Percentiles rank a stretch among this genome's conserved stretches.
phyloP scores from a whole-genome alignment of 2,113 vertebrate species.

The Danionella cerebrum region DNA sequence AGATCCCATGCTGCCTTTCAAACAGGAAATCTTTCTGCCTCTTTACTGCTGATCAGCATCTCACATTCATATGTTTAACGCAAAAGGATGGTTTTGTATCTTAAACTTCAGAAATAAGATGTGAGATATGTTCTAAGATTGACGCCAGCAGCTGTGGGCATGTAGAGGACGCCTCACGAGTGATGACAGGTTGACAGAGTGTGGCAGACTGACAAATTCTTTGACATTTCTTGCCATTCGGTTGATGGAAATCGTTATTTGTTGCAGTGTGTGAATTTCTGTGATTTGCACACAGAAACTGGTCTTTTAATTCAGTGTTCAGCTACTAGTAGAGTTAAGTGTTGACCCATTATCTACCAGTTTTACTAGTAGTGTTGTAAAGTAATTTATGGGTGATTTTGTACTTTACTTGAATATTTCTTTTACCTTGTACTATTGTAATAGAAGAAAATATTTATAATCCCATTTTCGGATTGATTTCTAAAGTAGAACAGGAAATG shows the following conservation, averaged over 20 bases:
- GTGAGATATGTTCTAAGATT: constrained; percentile 33
- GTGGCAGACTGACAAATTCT: background rate
- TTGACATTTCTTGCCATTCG: background rate
- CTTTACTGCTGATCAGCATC: background rate
- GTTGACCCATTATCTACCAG: too few relatives aligned
- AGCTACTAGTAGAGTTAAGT: too few relatives aligned
- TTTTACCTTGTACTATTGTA: too few relatives aligned
- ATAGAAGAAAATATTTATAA: too few relatives aligned
- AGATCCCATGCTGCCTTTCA: constrained; percentile 36
- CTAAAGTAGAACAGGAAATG: too few relatives aligned
- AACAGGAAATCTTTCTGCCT: background rate
- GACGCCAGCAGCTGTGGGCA: background rate
- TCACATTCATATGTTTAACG: background rate
- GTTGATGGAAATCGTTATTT: background rate
- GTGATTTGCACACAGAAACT: too few relatives aligned
- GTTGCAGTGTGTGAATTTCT: too few relatives aligned
- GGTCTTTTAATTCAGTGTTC: too few relatives aligned
- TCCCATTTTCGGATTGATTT: too few relatives aligned
- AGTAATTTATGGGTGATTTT: too few relatives aligned
- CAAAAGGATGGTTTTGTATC: background rate
- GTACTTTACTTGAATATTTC: too few relatives aligned
- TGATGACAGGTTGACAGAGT: background rate
- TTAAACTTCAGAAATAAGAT: background rate
- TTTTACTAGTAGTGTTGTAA: too few relatives aligned
- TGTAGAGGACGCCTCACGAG: background rate